Evolutionary conservation across 2,113 vertebrate species (phyloP), one percentile per base, ranked within the genome.

Genomic region (Zosterops japonicus): DNA sequence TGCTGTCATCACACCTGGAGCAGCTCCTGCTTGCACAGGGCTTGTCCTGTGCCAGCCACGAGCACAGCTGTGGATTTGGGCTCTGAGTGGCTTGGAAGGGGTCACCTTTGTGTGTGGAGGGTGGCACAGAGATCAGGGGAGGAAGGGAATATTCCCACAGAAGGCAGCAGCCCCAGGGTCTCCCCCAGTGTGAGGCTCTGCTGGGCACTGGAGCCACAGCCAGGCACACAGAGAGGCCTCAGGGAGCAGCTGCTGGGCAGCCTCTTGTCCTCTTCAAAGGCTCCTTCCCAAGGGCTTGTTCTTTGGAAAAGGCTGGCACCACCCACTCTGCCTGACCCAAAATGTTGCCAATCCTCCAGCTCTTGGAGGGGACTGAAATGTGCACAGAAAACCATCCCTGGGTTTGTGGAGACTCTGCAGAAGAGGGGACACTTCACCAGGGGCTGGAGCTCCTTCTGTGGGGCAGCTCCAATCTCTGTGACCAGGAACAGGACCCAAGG

Each of bases 341-440:
- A 75, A 39, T 35, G 33, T 60, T 81, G 87, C 11, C 64, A 57
- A 2, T 13, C 24, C 42, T 59, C 1, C 1, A 39, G 61, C 35
- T 82, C 75, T 42, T 23, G 23, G 41, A 79, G 64, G 52, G 29
- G 3, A n/a, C 24, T 2, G 4, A 59, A 56, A 69, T n/a, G 3
- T 36, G 29, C 71, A 39, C 57, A 27, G 2, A 29, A 29, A 57
- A 6, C 18, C 4, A 11, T 4, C 0, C 1, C 5, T 20, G 21
- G 12, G 2, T 55, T 85, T 80, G 53, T 11, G 41, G 71, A 15
- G 64, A 14, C 59, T 74, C 64, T 42, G 33, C 11, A 27, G 53
- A 80, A 52, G 42, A 57, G 42, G 29, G 5, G 21, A 50, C 35
- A 12, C 50, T 33, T 59, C 61, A 31, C 16, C 11, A 19, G 25